Base-by-base conservation (phyloP, 2,113 vertebrate species). In the Heterotis niloticus region DNA sequence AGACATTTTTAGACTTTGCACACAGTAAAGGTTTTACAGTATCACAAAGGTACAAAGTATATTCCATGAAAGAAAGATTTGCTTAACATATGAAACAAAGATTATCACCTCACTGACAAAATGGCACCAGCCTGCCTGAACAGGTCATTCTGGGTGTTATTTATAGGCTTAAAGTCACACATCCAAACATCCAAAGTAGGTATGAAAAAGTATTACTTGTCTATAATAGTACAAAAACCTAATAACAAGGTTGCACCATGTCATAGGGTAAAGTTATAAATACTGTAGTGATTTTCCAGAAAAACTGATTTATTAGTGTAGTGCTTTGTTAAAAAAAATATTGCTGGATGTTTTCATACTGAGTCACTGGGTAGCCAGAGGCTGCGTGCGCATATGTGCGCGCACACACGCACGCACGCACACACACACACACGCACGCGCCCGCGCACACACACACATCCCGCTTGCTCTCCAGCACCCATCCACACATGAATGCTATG, bases 401-500 rank as follows among this genome's bases (percentile, higher is more conserved):
- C 24, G 4, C 54, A 74, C 72, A 54, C 52, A 62, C 59, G 11
- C 59, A 62, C 59, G 11, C 59, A 62, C 59, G 11, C 59, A 62
- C 59, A 62, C 59, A 62, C 59, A 62, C 59, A 62, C 59, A 62
- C 59, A 62, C 59, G 11, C 59, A 62, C 59, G 11, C 59, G 11
- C 59, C 2, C 13, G 11, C 13, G 11, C 64, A 65, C 64, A 65
- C 64, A 44, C 34, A 44, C 34, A 44, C 34, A 54, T 66, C 56
- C 70, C 23, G 52, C 59, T 56, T 54, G 51, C 57, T 60, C 28
- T 16, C 57, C 56, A 75, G 23, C 23, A 52, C 5, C 26, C n/a
- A 44, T 67, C 64, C 20, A 5, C 23, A 57, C 10, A 78, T 78
- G 76, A 78, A 78, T 56, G 16, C n/a, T 17, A 59, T 10, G 23